Conservation (phyloP, 1,140 invertebrate genomes). For the Brachionus koreanus region DNA sequence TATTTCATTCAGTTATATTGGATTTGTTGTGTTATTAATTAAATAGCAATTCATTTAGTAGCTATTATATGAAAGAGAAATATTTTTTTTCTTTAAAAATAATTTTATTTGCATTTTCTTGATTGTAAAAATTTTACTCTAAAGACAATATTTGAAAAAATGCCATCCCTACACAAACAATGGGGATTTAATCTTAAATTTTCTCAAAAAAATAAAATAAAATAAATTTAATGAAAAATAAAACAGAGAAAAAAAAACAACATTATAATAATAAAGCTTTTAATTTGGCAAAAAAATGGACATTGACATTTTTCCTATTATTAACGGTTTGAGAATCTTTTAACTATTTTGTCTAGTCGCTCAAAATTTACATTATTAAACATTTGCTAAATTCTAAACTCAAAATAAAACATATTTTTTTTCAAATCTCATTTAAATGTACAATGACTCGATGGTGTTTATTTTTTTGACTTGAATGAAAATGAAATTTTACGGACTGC, state of each 20-base stretch:
- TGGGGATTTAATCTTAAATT: not conserved
- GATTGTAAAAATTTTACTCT: slow-evolving; percentile 24
- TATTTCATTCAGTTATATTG: no score
- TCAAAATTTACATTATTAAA: not conserved
- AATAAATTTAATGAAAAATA: not conserved
- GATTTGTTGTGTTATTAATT: no score
- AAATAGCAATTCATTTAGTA: no score
- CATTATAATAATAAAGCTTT: not conserved
- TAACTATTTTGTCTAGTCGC: not conserved
- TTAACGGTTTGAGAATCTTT: not conserved
- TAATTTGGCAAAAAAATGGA: not conserved
- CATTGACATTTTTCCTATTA: not conserved
- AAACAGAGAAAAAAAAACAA: not conserved
- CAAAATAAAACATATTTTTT: not conserved
- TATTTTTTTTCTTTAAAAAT: not conserved
- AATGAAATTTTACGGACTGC: not conserved
- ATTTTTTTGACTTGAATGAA: not conserved
- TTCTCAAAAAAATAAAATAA: slow-evolving; percentile 11
- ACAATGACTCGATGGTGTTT: not conserved
- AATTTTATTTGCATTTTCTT: not conserved
- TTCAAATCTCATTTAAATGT: slow-evolving; percentile 5
- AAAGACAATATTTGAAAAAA: not conserved
- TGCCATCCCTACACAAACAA: not conserved
- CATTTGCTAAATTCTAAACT: not conserved
- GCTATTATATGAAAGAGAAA: no score